These are phyloP conservation scores for Gobio gobio DNA, from an alignment of 2,113 vertebrate genomes.

Conservation along the genomic window DNA sequence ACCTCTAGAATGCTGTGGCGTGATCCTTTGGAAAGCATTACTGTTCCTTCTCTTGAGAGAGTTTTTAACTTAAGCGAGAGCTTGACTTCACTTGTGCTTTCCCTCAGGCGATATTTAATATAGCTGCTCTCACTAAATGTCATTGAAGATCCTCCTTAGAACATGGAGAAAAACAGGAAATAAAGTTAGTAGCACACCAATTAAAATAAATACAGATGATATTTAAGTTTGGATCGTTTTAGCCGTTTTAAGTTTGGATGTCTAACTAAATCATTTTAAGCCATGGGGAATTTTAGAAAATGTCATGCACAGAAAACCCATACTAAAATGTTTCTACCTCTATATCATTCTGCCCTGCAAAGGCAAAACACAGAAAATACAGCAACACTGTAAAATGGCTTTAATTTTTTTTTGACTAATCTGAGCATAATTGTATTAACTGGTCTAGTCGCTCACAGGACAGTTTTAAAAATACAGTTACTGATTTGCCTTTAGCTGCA, in stretches of 20 bases:
- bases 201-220: slow-evolving; percentile 9
- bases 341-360: background rate
- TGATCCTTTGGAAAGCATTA: slow-evolving; percentile 84
- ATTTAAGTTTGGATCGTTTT: slow-evolving; percentile 16
- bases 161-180: slow-evolving; percentile 5
- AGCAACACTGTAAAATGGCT: background rate
- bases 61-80: slow-evolving; percentile 81
- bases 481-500: background rate
- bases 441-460: background rate
- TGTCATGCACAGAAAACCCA: background rate
- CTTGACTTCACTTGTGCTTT: slow-evolving; percentile 83
- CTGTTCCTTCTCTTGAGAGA: slow-evolving; percentile 78
- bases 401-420: background rate
- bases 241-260: too few relatives aligned
- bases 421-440: background rate
- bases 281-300: background rate
- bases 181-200: background rate
- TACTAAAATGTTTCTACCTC: background rate
- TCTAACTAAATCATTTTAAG: slow-evolving; percentile 14
- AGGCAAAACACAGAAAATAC: background rate
- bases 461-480: background rate
- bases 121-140: slow-evolving; percentile 84
- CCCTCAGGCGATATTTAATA: slow-evolving; percentile 81
- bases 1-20: slow-evolving; percentile 86
- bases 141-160: slow-evolving; percentile 71